A percentile compares a stretch with the other conserved stretches of the same genome.
Conservation (phyloP, 2,888 invertebrate genomes). For the Leptopilina drosophilae region DNA sequence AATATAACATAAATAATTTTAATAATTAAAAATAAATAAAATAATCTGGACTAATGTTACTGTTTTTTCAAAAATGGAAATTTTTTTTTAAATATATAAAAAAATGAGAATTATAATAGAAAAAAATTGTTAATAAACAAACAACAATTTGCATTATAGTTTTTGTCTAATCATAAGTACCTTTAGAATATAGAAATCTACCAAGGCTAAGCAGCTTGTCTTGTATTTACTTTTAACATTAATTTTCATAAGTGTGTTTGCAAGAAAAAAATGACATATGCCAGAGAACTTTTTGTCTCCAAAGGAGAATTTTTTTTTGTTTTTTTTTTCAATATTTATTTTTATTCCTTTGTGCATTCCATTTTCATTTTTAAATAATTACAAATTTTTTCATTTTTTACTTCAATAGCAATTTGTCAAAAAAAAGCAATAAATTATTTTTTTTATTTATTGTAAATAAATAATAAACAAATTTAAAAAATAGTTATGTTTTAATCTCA, state of each 20-base stretch:
- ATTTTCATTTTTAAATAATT: not conserved
- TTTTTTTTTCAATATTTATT: not conserved
- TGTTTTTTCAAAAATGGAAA: not conserved
- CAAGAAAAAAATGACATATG: not conserved
- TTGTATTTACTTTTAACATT: slow-evolving; percentile 5
- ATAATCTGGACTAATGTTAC: too few relatives aligned
- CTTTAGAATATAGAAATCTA: not conserved
- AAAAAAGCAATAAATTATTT: too few relatives aligned
- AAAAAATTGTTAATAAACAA: not conserved
- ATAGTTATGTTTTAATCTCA: too few relatives aligned
- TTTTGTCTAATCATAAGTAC: not conserved
- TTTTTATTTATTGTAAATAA: too few relatives aligned
- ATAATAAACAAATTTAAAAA: not conserved
- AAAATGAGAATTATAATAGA: not conserved
- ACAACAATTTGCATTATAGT: too few relatives aligned
- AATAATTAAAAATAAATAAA: too few relatives aligned
- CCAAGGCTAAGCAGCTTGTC: slow-evolving; percentile 8
- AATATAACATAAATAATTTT: not conserved
- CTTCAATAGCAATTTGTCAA: too few relatives aligned
- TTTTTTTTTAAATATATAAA: too few relatives aligned
- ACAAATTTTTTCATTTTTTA: not conserved
- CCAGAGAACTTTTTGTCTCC: not conserved
- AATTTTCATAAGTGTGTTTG: slow-evolving; percentile 20
- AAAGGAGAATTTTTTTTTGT: not conserved
- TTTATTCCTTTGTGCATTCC: not conserved